phyloP scores from a whole-genome alignment of 2,888 invertebrate species.

The Conistra vaccinii region DNA sequence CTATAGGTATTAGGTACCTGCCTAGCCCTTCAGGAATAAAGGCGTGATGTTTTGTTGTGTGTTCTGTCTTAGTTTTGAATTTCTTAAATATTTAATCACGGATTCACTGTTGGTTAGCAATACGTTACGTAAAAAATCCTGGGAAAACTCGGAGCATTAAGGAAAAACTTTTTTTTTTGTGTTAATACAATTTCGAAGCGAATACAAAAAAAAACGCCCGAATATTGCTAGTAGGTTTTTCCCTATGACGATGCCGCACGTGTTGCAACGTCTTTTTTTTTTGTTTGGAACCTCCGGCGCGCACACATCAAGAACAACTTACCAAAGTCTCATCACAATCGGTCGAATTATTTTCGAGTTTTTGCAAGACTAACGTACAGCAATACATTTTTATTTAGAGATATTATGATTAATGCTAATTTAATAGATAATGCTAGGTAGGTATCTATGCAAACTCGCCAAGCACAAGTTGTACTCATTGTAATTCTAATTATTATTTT shows the following conservation, averaged over 20 bases:
- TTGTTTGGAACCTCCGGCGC: background rate
- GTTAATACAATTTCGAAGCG: no score
- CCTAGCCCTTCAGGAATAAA: background rate
- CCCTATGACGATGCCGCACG: no score
- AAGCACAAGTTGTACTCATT: background rate
- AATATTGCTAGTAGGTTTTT: constrained; percentile 15
- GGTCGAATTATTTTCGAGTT: background rate
- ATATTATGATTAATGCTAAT: background rate
- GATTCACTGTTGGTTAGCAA: no score
- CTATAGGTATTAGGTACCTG: background rate
- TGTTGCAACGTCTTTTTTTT: background rate
- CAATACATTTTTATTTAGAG: background rate
- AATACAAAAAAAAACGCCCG: background rate
- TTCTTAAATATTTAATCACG: background rate
- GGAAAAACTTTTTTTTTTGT: no score
- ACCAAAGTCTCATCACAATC: background rate
- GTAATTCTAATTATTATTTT: constrained; percentile 4
- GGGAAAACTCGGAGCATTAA: background rate
- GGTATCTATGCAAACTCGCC: background rate
- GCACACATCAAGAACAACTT: background rate
- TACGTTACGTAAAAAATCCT: no score
- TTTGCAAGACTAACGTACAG: background rate
- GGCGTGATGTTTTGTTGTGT: background rate
- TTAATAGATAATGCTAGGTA: background rate
- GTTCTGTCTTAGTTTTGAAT: background rate